Evolutionary conservation across 2,113 vertebrate species (phyloP), one percentile per base, ranked within the genome.

Genomic region (Alethe diademata): DNA sequence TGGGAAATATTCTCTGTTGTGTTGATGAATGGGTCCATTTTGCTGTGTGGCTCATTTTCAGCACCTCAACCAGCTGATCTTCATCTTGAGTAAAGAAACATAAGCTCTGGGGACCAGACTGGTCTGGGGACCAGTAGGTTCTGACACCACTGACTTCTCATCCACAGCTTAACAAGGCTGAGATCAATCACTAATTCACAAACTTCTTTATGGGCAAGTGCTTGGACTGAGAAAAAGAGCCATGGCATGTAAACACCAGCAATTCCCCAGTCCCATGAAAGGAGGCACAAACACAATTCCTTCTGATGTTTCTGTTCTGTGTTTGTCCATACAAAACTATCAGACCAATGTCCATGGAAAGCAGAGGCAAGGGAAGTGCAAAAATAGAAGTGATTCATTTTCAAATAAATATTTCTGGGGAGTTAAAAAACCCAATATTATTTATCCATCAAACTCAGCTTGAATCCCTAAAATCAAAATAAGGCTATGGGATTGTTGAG

Each of bases 361-460:
- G 53, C 25, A 94, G 80, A 92, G 33, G 48, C n/a, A 90, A 33
- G 12, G 40, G 72, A 80, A 84, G 12, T 45, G n/a, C 12, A 53
- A 84, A 90, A 92, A 61, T 18, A 85, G 57, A 78, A 45, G 6
- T 22, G 8, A 75, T 38, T 61, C 1, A 38, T 90, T 92, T 92
- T 79, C 58, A 91, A 70, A 58, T 28, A 92, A 72, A 64, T 80
- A 67, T 75, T 92, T 80, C 12, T 17, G 5, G 17, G 19, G 15
- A 2, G 1, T 0, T 29, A 36, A 45, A 20, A 9, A 0, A 0
- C 3, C 14, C 13, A 26, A 13, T 4, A 45, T 50, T 66, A 40
- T 70, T 78, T 53, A 69, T 33, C 26, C 58, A 82, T n/a, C 19
- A 31, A 82, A 20, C 8, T 82, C 47, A 73, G 8, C 19, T 12